phyloP scores from a whole-genome alignment of 2,113 vertebrate species.

The Eupsittula cactorum region DNA sequence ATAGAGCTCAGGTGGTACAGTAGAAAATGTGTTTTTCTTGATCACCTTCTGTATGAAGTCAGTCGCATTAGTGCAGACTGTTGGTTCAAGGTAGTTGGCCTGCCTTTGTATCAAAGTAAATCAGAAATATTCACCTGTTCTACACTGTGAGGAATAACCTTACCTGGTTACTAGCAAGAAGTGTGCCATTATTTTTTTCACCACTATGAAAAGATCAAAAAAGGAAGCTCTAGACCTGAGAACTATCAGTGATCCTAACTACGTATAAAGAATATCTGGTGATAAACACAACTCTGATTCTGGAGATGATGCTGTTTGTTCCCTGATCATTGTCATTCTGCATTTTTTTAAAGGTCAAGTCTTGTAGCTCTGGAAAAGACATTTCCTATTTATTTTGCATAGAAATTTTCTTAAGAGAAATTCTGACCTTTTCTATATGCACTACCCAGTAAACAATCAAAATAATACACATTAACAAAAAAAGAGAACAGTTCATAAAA shows the following conservation, averaged over 20 bases:
- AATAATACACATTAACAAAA: not conserved
- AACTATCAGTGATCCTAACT: not conserved
- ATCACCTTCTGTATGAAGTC: not conserved
- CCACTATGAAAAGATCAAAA: not conserved
- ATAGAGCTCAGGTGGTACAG: not conserved
- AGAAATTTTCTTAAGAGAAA: not conserved
- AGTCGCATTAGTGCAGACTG: not conserved
- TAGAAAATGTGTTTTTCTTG: not conserved
- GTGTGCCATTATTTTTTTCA: fast-evolving
- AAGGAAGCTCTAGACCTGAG: not conserved
- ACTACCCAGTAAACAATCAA: not conserved
- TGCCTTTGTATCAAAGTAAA: not conserved
- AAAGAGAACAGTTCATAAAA: not conserved
- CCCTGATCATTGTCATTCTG: not conserved
- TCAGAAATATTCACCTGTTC: not conserved
- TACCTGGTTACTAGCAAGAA: not conserved
- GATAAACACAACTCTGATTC: not conserved
- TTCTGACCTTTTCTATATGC: not conserved
- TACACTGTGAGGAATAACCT: not conserved
- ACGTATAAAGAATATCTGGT: not conserved
- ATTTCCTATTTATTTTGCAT: not conserved
- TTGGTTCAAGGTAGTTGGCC: not conserved
- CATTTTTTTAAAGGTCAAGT: not conserved
- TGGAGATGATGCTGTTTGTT: not conserved
- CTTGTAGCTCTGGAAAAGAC: not conserved